Evolutionary conservation across 64 coral and sea anemone species (phyloP).

Genomic region (Actinia tenebrosa): DNA sequence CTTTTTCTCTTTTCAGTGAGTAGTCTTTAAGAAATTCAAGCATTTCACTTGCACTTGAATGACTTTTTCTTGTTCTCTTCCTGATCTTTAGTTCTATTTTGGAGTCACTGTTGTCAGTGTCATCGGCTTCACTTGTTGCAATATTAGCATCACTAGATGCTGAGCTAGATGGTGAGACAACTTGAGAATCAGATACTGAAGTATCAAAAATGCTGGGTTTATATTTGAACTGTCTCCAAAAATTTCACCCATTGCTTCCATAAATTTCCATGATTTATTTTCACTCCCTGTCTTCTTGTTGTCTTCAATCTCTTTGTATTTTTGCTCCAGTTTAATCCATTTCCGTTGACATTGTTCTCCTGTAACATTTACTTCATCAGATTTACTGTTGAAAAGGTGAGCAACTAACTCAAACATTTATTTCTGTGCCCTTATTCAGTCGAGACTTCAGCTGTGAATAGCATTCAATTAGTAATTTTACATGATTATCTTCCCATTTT

Average conservation of each 20-base stretch:
- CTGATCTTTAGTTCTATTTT: neutral
- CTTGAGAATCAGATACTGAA: neutral
- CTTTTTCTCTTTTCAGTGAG: conserved; percentile 25
- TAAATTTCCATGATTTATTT: neutral
- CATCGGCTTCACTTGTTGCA: neutral
- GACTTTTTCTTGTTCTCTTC: conserved; percentile 44
- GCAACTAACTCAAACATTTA: conserved; percentile 28
- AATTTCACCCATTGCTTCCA: neutral
- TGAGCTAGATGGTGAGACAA: neutral
- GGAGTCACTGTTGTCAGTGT: too few species aligned
- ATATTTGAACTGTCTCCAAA: conserved; percentile 26
- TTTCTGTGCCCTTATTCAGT: conserved; percentile 12
- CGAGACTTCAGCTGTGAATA: conserved; percentile 11
- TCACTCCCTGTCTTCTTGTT: conserved; percentile 16
- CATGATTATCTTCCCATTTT: neutral
- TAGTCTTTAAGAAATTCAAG: conserved; percentile 21
- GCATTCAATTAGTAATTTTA: conserved; percentile 5
- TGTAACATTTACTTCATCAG: conserved; percentile 12
- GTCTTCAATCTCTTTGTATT: conserved; percentile 47
- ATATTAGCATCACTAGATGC: neutral
- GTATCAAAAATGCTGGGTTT: conserved; percentile 42
- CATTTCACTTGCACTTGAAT: conserved; percentile 32
- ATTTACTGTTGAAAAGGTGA: neutral
- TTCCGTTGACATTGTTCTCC: conserved; percentile 25
- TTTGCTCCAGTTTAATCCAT: conserved; percentile 31